Evolutionary conservation across 2,888 invertebrate genomes (phyloP), one percentile per base, ranked within the genome.

Genomic region (Metalampra italica): DNA sequence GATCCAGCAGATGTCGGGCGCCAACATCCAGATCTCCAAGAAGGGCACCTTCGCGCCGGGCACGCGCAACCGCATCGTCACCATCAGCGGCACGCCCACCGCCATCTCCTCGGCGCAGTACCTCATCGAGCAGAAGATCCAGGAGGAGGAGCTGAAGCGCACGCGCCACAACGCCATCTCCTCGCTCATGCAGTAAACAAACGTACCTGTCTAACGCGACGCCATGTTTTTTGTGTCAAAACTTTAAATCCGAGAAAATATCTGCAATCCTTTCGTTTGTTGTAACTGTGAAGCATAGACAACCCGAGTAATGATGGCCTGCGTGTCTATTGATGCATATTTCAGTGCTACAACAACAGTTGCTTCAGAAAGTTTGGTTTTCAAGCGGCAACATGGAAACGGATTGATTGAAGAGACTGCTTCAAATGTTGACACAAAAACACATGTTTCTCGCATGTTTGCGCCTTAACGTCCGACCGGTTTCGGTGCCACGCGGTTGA

Each of bases 1-100:
- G 92, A 97, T 98, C 89, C 98, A 98, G 91, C 97, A 97, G 91
- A 93, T 95, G 90, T 97, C 97, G 79, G 97, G 98, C 85, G 97
- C 98, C 87, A 97, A 96, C 91, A 97, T 98, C 90, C 98, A 98
- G 92, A 98, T 98, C 91, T 97, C 97, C 68, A 98, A 98, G 93
- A 98, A 98, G 91, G 98, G 98, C 83, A 96, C 96, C 77, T 98
- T 97, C 92, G 96, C 97, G 74, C 98, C 98, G 63, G 98, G 98
- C 88, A 98, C 98, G 65, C 94, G 97, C 85, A 98, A 98, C 92
- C 95, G 98, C 79, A 96, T 98, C 90, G 98, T 98, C 66, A 97
- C 98, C 86, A 97, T 98, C 90, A 94, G 95, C 74, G 98, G 98
- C 87, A 93, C 94, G 75, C 93, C 94, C 75, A 93, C 93, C 86